These are phyloP conservation scores for Valencia hispanica DNA, from an alignment of 2,797 vertebrate species.

Conservation along the genomic window DNA sequence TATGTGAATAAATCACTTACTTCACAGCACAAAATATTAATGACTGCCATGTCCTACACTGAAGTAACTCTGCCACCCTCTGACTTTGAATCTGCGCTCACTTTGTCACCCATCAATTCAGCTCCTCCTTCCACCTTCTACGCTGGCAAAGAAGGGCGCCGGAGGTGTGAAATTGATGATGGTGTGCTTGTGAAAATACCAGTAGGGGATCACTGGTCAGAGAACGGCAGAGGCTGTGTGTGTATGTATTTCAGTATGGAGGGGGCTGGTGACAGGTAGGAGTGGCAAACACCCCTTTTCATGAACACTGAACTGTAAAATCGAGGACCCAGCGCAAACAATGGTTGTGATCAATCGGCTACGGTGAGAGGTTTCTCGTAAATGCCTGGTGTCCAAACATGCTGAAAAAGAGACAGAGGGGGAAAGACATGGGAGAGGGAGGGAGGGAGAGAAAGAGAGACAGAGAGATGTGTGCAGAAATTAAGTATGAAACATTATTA, in stretches of 20 bases:
- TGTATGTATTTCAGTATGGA: slow-evolving; percentile 40
- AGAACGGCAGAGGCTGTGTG: slow-evolving; percentile 20
- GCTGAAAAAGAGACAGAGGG: background rate
- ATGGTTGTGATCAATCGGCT: slow-evolving; percentile 72
- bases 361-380: slow-evolving; percentile 65
- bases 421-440: slow-evolving; percentile 6
- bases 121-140: slow-evolving; percentile 45
- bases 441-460: slow-evolving; percentile 18
- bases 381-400: slow-evolving; percentile 42
- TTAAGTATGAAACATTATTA: slow-evolving; percentile 47
- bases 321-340: slow-evolving; percentile 70
- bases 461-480: slow-evolving; percentile 31
- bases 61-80: slow-evolving; percentile 46
- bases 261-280: slow-evolving; percentile 52
- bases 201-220: slow-evolving; percentile 61
- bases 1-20: background rate
- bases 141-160: slow-evolving; percentile 69
- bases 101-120: slow-evolving; percentile 72
- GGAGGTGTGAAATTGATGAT: slow-evolving; percentile 75
- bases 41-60: slow-evolving; percentile 36
- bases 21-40: slow-evolving; percentile 30
- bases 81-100: slow-evolving; percentile 47
- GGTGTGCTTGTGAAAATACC: slow-evolving; percentile 74
- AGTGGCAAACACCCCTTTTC: slow-evolving; percentile 69
- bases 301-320: slow-evolving; percentile 81